Evolutionary conservation across 2,888 invertebrate genomes (phyloP), one percentile per base, ranked within the genome.

Genomic region (Quadroppia sp.): DNA sequence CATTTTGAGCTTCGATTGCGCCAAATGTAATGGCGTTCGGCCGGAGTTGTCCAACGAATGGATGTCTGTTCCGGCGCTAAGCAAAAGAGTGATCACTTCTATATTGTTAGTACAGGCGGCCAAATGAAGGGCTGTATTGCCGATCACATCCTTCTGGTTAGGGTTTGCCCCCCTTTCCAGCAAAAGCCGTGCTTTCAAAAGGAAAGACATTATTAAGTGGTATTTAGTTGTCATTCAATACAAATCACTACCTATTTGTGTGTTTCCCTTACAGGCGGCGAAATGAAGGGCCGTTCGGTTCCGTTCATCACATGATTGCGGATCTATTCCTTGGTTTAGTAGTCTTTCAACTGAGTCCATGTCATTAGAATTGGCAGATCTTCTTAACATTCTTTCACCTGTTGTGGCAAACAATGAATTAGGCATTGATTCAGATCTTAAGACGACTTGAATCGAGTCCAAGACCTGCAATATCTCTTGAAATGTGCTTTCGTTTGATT

Each of bases 101-200:
- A 90, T 86, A 80, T 90, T 89, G 80, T 88, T 89, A 28, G 90
- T 89, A 79, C 90, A 90, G n/a, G 89, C 92, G 69, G 94, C 94
- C 79, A 95, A 85, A 83, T 95, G 95, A 7, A 95, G 85, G 1
- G 94, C 91, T 6, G 94, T 94, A 80, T 94, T 94, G 48, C 92
- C 92, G 71, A 92, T 84, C 3, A 88, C 87, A 81, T 95, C 94
- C 79, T 89, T 88, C 77, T 87, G 87, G 82, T 94, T 93, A 0
- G 93, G 92, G 83, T 94, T 88, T 1, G 94, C 94, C 36, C 92
- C 92, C 79, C 89, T 85, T 79, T 88, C 87, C 71, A 95, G 82
- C 69, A 95, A 84, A 64, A 89, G 83, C 48, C 69, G 59, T n/a
- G 73, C 77, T 75, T 3, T 36, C 67, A 70, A 11, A n/a, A n/a